Conservation (phyloP, 2,888 invertebrate genomes). For the Pilophorus perplexus region DNA sequence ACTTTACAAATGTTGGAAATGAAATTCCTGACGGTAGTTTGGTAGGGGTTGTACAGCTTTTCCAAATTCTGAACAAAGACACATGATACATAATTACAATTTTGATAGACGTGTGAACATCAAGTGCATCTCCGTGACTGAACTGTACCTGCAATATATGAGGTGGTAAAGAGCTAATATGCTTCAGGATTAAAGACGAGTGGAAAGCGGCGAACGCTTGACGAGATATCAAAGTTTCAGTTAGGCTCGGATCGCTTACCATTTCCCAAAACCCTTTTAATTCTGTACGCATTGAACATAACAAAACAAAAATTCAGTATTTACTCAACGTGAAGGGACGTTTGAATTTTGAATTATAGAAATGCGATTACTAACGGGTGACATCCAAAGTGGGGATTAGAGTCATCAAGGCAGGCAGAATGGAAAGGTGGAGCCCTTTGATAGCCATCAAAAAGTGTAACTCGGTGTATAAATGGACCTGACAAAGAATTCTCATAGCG, state of each 20-base stretch:
- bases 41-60: conserved; percentile 43
- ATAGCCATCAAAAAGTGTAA: conserved; percentile 57
- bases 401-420: conserved; percentile 53
- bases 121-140: too few relatives aligned
- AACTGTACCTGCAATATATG: conserved; percentile 61
- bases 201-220: conserved; percentile 54
- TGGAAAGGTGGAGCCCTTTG: conserved; percentile 58
- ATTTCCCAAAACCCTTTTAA: conserved; percentile 57
- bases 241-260: conserved; percentile 53
- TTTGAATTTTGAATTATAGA: background rate
- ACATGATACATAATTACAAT: too few relatives aligned
- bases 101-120: too few relatives aligned
- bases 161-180: conserved; percentile 57
- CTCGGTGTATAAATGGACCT: conserved; percentile 62
- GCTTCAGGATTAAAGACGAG: conserved; percentile 57
- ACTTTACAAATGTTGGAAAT: conserved; percentile 40
- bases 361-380: conserved; percentile 49
- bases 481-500: conserved; percentile 63
- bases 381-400: conserved; percentile 58
- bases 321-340: background rate
- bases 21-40: conserved; percentile 39
- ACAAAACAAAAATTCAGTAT: background rate
- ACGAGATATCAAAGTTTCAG: conserved; percentile 56
- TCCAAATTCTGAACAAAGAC: conserved; percentile 40
- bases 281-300: conserved; percentile 45